Conservation (phyloP, 2,113 vertebrate species). For the Ammospiza caudacuta region DNA sequence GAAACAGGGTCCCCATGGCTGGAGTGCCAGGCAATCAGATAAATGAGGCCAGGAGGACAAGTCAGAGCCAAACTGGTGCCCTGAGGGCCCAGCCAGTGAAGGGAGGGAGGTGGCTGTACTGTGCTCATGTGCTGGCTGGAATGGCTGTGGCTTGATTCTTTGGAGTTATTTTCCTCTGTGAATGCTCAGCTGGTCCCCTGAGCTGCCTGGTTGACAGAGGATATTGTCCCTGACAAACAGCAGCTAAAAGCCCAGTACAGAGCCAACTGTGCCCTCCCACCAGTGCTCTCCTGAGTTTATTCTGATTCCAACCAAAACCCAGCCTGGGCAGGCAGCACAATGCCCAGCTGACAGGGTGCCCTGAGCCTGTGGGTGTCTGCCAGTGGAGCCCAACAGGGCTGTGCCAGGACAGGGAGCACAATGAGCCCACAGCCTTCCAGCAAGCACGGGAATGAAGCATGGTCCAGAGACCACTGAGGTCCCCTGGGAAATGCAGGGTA, state of each 20-base stretch:
- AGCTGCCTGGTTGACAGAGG: background rate
- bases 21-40: background rate
- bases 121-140: rapidly evolving
- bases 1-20: background rate
- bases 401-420: background rate
- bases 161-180: background rate
- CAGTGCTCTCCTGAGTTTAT: background rate
- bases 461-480: rapidly evolving
- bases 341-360: background rate
- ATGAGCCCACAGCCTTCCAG: background rate
- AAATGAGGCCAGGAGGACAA: background rate
- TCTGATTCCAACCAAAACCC: background rate
- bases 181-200: background rate
- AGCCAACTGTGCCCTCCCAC: background rate
- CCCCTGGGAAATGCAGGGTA: background rate
- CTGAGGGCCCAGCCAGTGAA: background rate
- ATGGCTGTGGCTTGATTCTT: rapidly evolving
- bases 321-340: background rate
- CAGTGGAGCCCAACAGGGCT: rapidly evolving
- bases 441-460: background rate
- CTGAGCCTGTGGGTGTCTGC: too few species aligned
- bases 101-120: background rate
- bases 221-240: background rate
- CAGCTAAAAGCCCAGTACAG: rapidly evolving
- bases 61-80: background rate